phyloP scores from a whole-genome alignment of 2,888 invertebrate species.

The Caenorhabditis macrosperma region DNA sequence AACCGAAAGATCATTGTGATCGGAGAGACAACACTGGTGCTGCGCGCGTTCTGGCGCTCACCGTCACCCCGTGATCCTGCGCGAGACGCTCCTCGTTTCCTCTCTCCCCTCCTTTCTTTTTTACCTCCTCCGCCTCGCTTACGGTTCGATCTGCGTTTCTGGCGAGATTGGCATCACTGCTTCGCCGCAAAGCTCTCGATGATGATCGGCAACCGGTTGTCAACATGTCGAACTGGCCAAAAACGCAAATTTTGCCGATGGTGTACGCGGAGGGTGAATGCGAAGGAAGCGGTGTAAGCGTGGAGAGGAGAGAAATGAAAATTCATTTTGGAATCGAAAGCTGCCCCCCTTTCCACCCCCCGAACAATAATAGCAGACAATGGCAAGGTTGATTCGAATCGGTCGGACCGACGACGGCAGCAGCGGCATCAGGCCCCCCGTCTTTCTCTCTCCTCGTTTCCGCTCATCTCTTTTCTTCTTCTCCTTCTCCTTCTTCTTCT shows the following conservation, averaged over 20 bases:
- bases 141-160: constrained; percentile 35
- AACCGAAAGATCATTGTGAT: constrained; percentile 51
- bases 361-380: constrained; percentile 57
- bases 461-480: constrained; percentile 22
- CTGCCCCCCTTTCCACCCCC: constrained; percentile 24
- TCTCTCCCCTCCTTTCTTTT: constrained; percentile 9
- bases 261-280: constrained; percentile 42
- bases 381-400: constrained; percentile 55
- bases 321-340: constrained; percentile 54
- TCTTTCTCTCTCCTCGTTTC: constrained; percentile 14
- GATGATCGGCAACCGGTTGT: constrained; percentile 63
- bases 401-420: constrained; percentile 33
- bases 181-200: constrained; percentile 60
- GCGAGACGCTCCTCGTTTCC: constrained; percentile 10
- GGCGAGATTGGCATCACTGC: constrained; percentile 29
- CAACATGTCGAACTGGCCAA: constrained; percentile 53
- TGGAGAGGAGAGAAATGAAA: constrained; percentile 34
- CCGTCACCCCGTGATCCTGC: constrained; percentile 9
- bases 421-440: too few species aligned
- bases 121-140: constrained; percentile 19
- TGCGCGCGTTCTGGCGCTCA: constrained; percentile 21
- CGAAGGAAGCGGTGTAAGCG: constrained; percentile 4
- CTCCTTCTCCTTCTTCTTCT: neutral
- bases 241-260: constrained; percentile 48
- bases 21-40: constrained; percentile 18